A percentile compares a stretch with the other conserved stretches of the same genome.
These are phyloP conservation scores for Drosophila bocqueti DNA, from an alignment of 1,140 invertebrate genomes.

Conservation along the genomic window DNA sequence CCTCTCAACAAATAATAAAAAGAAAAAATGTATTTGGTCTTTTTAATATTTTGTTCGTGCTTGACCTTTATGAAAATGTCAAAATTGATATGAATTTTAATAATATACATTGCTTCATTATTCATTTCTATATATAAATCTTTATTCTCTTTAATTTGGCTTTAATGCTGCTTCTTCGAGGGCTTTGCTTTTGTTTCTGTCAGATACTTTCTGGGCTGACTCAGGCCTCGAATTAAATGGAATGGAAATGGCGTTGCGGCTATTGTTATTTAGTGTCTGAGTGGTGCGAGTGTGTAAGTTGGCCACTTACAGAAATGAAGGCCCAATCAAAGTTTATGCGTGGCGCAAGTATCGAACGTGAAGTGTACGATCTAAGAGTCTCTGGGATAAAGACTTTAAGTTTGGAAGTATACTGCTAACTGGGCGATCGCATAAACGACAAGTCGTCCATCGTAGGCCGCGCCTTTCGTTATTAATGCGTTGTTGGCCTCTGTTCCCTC, in stretches of 20 bases:
- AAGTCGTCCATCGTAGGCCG: conserved; percentile 23
- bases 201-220: conserved; percentile 7
- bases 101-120: not conserved
- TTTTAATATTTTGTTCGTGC: not conserved
- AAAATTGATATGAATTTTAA: not conserved
- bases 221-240: conserved; percentile 24
- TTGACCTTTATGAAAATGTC: conserved; percentile 2
- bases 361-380: conserved; percentile 18
- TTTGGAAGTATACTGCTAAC: conserved; percentile 17
- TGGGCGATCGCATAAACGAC: conserved; percentile 40
- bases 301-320: conserved; percentile 23
- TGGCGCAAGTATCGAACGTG: conserved; percentile 16
- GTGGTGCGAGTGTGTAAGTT: not conserved
- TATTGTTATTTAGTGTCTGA: conserved; percentile 15
- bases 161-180: conserved; percentile 1
- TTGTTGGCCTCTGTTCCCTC: conserved; percentile 20
- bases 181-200: conserved; percentile 13
- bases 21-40: not conserved
- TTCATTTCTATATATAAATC: not conserved
- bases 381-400: not conserved
- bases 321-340: conserved; percentile 39
- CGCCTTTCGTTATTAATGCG: conserved; percentile 45
- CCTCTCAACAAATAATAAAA: not conserved
- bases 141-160: not conserved
- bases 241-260: conserved; percentile 33